Percentiles rank a stretch among this genome's conserved stretches.
Evolutionary conservation across 2,888 invertebrate genomes (phyloP).

Genomic region (Pimpla rufipes): DNA sequence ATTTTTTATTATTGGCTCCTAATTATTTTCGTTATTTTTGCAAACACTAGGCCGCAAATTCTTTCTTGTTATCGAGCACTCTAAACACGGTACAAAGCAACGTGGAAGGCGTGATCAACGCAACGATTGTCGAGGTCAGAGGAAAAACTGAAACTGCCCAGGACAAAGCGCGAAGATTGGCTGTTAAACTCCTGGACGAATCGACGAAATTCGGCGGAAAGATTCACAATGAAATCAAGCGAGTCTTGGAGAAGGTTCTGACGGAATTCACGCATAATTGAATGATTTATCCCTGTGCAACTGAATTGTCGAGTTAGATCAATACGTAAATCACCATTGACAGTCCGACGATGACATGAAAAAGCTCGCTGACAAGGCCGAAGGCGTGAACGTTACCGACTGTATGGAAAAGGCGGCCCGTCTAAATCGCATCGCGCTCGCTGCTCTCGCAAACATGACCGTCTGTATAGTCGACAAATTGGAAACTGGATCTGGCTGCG

Average conservation of each 20-base stretch:
- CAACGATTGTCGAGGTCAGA: constrained; percentile 59
- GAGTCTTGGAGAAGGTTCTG: constrained; percentile 60
- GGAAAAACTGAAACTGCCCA: constrained; percentile 57
- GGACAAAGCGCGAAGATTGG: constrained; percentile 41
- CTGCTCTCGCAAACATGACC: constrained; percentile 42
- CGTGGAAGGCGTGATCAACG: constrained; percentile 60
- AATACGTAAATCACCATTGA: background rate
- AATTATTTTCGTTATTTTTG: background rate
- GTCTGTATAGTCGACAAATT: constrained; percentile 68
- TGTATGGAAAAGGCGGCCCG: constrained; percentile 25
- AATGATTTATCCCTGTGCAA: background rate
- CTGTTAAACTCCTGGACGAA: constrained; percentile 50
- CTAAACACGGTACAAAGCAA: constrained; percentile 51
- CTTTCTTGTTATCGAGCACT: constrained; percentile 12
- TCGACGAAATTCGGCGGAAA: constrained; percentile 49
- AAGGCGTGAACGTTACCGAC: constrained; percentile 18
- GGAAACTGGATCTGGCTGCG: constrained; percentile 61
- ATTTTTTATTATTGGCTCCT: background rate
- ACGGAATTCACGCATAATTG: background rate
- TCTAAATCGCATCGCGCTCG: constrained; percentile 4
- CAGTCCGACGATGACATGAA: constrained; percentile 30
- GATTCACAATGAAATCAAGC: constrained; percentile 53
- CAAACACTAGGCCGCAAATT: constrained; percentile 37
- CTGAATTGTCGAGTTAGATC: background rate
- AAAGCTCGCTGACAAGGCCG: constrained; percentile 8